Evolutionary conservation across 2,888 invertebrate species (phyloP), one percentile per base, ranked within the genome.

Genomic region (Norana najaformis): DNA sequence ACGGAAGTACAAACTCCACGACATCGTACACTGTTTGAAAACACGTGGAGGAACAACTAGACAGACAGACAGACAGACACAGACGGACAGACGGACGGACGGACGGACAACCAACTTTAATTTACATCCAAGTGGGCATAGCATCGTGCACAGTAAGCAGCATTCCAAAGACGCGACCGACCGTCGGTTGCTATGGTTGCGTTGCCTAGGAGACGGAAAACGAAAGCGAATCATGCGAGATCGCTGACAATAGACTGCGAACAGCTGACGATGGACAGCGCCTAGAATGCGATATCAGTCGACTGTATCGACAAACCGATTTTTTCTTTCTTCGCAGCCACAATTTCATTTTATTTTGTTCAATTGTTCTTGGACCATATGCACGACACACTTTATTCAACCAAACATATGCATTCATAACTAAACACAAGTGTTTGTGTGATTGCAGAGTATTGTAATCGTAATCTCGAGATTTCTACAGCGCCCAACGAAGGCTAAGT

Each of bases 171-270:
- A 30, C 53, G n/a, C 30, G 41, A 11, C 14, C 41, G 41, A 41
- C n/a, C 41, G 41, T 41, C 41, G 8, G 41, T 41, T 41, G 41
- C 41, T 18, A 16, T 41, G 41, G 41, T 41, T 18, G 41, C 41
- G 69, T 69, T 69, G 69, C 69, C 69, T 69, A n/a, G 69, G 69
- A 69, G n/a, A 69, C 69, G 69, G 16, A 69, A 69, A 69, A 69
- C 69, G 69, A 69, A 69, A 69, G 69, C 69, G 69, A 69, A 69
- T 69, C 69, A 69, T 69, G 30, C 16, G n/a, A 30, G 69, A n/a
- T 69, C 69, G 69, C 69, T n/a, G 69, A 69, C 69, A 69, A 69
- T 69, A 8, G 69, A 69, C 69, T 23, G 47, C 1, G 5, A n/a
- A n/a, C 69, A 8, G 13, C n/a, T 69, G 69, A n/a, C 30, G 69